Evolutionary conservation across 37 sponge, comb jelly and placozoan species (phyloP).

Genomic region (Hexactinellida sp.): DNA sequence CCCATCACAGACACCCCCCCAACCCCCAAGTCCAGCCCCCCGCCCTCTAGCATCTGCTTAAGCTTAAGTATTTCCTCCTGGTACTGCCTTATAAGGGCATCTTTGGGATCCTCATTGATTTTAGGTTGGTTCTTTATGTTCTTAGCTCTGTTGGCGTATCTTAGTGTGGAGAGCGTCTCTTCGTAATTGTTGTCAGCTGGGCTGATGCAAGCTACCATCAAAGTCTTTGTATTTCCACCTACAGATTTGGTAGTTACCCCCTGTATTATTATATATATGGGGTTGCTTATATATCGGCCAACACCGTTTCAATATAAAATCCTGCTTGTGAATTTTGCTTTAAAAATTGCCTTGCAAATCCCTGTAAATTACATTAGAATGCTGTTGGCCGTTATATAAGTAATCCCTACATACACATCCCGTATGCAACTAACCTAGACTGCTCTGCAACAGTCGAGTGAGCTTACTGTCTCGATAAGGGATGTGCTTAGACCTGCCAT

Average conservation of each 20-base stretch:
- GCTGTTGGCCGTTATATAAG: too few species aligned
- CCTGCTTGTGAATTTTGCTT: too few species aligned
- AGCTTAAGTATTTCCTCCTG: conserved; percentile 77
- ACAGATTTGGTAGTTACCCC: not conserved
- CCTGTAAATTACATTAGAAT: too few species aligned
- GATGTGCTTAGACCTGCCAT: conserved; percentile 89
- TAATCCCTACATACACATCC: not conserved
- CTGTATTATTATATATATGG: not conserved
- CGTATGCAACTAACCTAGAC: conserved; percentile 18
- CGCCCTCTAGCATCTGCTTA: conserved; percentile 67
- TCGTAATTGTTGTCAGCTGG: conserved; percentile 98
- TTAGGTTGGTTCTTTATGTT: conserved; percentile 98
- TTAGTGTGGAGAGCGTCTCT: conserved; percentile 71
- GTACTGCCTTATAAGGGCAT: conserved; percentile 86
- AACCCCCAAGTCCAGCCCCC: conserved; percentile 8
- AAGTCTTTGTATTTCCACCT: conserved; percentile 95
- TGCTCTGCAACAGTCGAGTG: conserved; percentile 82
- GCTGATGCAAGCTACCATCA: conserved; percentile 95
- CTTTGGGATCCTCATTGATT: conserved; percentile 95
- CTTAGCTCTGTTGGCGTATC: conserved; percentile 81
- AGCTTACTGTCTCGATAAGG: conserved; percentile 95
- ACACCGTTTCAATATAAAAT: too few species aligned
- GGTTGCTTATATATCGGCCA: too few species aligned
- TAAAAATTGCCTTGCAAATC: too few species aligned
- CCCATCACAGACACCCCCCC: conserved; percentile 20